A percentile compares a stretch with the other conserved stretches of the same genome.
Conservation (phyloP, 2,113 vertebrate genomes). For the Hyperopisus bebe region DNA sequence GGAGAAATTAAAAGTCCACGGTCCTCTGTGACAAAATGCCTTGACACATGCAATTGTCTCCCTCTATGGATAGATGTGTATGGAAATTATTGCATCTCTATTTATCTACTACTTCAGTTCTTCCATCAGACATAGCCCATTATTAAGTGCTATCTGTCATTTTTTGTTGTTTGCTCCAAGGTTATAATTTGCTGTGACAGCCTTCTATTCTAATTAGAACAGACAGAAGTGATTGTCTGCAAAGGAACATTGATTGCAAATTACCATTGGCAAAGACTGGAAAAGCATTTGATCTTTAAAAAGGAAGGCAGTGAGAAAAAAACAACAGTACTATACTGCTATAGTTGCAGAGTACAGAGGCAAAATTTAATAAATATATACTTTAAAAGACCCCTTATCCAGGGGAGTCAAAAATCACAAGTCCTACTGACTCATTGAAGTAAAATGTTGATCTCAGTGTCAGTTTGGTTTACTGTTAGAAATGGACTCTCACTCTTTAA, state of each 20-base stretch:
- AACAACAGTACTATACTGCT: not conserved
- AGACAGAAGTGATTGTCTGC: slow-evolving; percentile 22
- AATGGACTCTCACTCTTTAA: not conserved
- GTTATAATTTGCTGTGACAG: slow-evolving; percentile 23
- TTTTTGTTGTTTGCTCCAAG: slow-evolving; percentile 22
- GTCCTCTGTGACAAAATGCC: not conserved
- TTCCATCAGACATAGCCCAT: slow-evolving; percentile 20
- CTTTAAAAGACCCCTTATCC: not conserved
- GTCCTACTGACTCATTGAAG: not conserved
- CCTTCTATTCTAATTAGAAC: slow-evolving; percentile 26
- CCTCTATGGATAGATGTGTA: not conserved
- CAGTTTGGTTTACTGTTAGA: not conserved
- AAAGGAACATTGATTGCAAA: slow-evolving; percentile 16
- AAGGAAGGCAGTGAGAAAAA: not conserved
- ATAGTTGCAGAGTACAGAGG: not conserved
- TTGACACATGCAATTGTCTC: not conserved
- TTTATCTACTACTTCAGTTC: slow-evolving; percentile 19
- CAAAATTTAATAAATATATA: not conserved
- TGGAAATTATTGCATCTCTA: slow-evolving; percentile 16
- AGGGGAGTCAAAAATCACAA: not conserved
- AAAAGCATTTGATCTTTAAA: slow-evolving; percentile 24
- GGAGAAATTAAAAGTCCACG: not conserved
- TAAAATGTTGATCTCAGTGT: not conserved
- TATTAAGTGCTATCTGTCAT: slow-evolving; percentile 22
- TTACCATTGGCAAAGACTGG: slow-evolving; percentile 18